phyloP scores from a whole-genome alignment of 92 coral and sea anemone species.

The Actinostola sp. region DNA sequence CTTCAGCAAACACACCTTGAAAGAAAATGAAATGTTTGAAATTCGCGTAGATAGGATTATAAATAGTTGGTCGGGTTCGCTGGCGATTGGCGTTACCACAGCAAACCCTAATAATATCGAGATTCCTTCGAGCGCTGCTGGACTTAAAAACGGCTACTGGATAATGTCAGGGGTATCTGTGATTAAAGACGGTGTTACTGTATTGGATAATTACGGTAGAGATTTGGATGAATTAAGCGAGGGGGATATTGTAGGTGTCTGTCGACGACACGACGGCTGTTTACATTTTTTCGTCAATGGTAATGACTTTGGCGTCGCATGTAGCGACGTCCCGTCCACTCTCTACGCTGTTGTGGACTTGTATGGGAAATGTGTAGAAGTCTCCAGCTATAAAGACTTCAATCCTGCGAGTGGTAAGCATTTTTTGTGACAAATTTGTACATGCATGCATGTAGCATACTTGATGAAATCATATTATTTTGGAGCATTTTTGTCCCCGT shows the following conservation, averaged over 20 bases:
- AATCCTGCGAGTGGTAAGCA: conserved; percentile 30
- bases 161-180: conserved; percentile 87
- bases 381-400: conserved; percentile 76
- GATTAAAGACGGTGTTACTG: conserved; percentile 83
- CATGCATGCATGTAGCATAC: too few species aligned
- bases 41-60: conserved; percentile 83
- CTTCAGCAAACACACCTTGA: conserved; percentile 72
- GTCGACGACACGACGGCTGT: conserved; percentile 59
- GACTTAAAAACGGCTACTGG: conserved; percentile 95
- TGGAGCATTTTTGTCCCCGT: too few species aligned
- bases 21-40: conserved; percentile 74
- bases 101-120: conserved; percentile 75
- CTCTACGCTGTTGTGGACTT: conserved; percentile 90
- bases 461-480: too few species aligned
- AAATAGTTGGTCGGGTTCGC: conserved; percentile 90
- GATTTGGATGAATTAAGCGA: conserved; percentile 85
- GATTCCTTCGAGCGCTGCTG: conserved; percentile 86
- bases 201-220: conserved; percentile 77
- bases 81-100: conserved; percentile 89
- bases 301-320: conserved; percentile 88
- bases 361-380: conserved; percentile 94
- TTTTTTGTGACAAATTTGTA: neutral
- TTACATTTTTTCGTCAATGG: conserved; percentile 95
- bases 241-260: conserved; percentile 87
- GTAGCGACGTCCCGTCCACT: conserved; percentile 66